Percentiles rank a stretch among this genome's conserved stretches.
Evolutionary conservation across 2,113 vertebrate species (phyloP).

Genomic region (Platichthys flesus): DNA sequence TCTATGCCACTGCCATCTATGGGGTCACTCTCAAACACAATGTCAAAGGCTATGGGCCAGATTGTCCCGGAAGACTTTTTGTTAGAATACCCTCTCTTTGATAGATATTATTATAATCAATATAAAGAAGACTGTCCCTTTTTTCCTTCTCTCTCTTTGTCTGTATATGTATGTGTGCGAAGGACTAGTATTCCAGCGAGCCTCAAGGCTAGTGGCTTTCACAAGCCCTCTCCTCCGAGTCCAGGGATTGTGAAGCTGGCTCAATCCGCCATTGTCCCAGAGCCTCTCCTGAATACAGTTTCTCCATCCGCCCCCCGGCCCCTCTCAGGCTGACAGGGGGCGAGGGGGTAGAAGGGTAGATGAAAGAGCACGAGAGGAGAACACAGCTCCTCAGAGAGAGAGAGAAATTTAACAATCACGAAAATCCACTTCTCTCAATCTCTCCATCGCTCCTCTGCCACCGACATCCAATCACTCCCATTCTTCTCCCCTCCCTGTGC

Average conservation of each 20-base stretch:
- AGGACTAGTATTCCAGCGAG: slow-evolving; percentile 62
- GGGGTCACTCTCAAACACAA: slow-evolving; percentile 47
- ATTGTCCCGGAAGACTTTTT: slow-evolving; percentile 53
- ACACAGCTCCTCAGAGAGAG: slow-evolving; percentile 52
- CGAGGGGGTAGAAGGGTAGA: slow-evolving; percentile 60
- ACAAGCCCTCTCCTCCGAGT: slow-evolving; percentile 65
- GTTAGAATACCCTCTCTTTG: slow-evolving; percentile 52
- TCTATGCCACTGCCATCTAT: slow-evolving; percentile 34
- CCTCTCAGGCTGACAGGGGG: slow-evolving; percentile 66
- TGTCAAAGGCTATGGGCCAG: slow-evolving; percentile 63
- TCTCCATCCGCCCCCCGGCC: slow-evolving; percentile 71
- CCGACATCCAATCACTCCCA: slow-evolving; percentile 50
- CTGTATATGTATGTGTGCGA: slow-evolving; percentile 30
- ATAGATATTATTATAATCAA: slow-evolving; percentile 66
- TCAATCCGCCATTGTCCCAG: slow-evolving; percentile 72
- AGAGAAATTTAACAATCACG: slow-evolving; percentile 61
- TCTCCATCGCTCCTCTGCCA: slow-evolving; percentile 46
- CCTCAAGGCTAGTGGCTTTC: slow-evolving; percentile 70
- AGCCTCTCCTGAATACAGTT: slow-evolving; percentile 72
- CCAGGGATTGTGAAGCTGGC: slow-evolving; percentile 73
- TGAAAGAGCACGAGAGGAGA: slow-evolving; percentile 63
- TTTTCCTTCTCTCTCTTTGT: slow-evolving; percentile 15
- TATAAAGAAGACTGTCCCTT: slow-evolving; percentile 56
- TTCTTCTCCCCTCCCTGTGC: slow-evolving; percentile 38
- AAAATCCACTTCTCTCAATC: slow-evolving; percentile 55